These are phyloP conservation scores for Nautilus pompilius DNA, from an alignment of 1,140 invertebrate genomes.

Conservation along the genomic window DNA sequence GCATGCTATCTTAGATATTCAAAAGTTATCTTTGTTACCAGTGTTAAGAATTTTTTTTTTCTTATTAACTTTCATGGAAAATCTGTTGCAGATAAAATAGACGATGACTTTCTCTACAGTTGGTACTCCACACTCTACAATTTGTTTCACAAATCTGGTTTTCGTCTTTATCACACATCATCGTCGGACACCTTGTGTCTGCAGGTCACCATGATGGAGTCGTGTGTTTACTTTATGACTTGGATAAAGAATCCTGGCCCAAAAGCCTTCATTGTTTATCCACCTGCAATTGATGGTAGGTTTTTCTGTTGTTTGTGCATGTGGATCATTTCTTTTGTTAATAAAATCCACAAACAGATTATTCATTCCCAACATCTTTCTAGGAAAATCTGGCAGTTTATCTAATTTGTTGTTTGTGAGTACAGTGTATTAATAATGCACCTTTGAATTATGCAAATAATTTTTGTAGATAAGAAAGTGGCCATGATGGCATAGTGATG, in stretches of 20 bases:
- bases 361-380: not conserved
- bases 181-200: constrained; percentile 44
- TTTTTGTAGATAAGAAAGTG: no score
- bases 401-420: not conserved
- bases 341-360: not conserved
- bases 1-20: no score
- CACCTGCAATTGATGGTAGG: constrained; percentile 49
- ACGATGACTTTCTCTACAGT: constrained; percentile 48
- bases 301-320: not conserved
- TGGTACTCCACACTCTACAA: constrained; percentile 48
- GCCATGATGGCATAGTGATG: no score
- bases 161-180: constrained; percentile 45
- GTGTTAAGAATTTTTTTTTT: no score
- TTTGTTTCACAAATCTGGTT: constrained; percentile 39
- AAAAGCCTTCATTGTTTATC: constrained; percentile 37
- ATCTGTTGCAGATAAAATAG: constrained; percentile 45
- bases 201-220: constrained; percentile 52
- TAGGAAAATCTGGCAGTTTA: not conserved
- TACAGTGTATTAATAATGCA: not conserved
- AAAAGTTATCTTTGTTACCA: no score
- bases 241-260: constrained; percentile 45
- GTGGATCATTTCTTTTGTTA: not conserved
- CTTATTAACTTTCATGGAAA: no score
- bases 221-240: constrained; percentile 48
- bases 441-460: no score